A percentile compares a stretch with the other conserved stretches of the same genome.
These are phyloP conservation scores for Lepidiolamprologus cunningtoni DNA, from an alignment of 2,113 vertebrate genomes.

Conservation along the genomic window DNA sequence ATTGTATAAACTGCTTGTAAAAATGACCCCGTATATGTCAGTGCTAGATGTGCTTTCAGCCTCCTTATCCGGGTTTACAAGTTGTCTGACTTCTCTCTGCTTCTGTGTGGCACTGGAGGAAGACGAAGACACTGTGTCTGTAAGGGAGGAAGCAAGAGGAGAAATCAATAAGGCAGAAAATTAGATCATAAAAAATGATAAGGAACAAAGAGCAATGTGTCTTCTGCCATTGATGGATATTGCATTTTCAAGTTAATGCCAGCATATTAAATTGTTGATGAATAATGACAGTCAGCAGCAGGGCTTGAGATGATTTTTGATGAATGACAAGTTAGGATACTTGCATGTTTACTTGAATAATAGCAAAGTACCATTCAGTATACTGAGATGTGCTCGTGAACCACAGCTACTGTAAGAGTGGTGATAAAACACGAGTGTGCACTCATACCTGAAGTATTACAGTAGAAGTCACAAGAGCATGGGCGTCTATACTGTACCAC, in stretches of 20 bases:
- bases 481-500: background rate
- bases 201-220: slow-evolving; percentile 49
- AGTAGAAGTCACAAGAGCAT: background rate
- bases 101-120: slow-evolving; percentile 3
- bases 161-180: slow-evolving; percentile 62
- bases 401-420: background rate
- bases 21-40: slow-evolving; percentile 49
- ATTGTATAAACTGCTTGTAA: slow-evolving; percentile 54
- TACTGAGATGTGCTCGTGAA: background rate
- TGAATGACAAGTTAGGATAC: background rate
- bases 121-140: background rate
- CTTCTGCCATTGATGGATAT: slow-evolving; percentile 33
- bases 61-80: slow-evolving; percentile 55
- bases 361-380: background rate
- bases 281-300: background rate
- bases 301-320: background rate
- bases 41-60: slow-evolving; percentile 32
- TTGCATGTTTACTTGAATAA: background rate
- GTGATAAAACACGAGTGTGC: background rate
- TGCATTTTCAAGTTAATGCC: slow-evolving; percentile 23
- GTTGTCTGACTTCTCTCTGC: slow-evolving; percentile 23
- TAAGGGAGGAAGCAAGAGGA: slow-evolving; percentile 5
- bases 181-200: slow-evolving; percentile 55
- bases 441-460: background rate
- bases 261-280: slow-evolving; percentile 38